phyloP scores from a whole-genome alignment of 2,888 invertebrate species.

The Diloba caeruleocephala region DNA sequence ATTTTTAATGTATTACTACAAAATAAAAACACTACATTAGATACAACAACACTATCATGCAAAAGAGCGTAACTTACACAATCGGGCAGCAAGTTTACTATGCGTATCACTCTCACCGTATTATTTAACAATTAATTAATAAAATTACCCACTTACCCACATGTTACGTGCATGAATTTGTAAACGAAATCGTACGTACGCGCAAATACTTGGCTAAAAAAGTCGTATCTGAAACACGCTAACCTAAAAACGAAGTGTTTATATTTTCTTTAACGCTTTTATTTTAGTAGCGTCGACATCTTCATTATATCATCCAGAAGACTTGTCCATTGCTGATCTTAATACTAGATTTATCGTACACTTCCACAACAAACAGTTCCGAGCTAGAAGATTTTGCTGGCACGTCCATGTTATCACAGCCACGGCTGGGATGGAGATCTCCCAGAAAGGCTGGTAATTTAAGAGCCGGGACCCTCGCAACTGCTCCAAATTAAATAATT shows the following conservation, averaged over 20 bases:
- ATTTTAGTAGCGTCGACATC: too few species aligned
- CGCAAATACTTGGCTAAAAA: constrained; percentile 15
- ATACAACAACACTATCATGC: constrained; percentile 4
- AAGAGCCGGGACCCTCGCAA: too few species aligned
- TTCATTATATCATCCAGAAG: too few species aligned
- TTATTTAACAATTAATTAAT: constrained; percentile 55
- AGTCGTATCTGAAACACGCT: constrained; percentile 8
- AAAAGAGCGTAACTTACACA: constrained; percentile 22
- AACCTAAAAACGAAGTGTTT: neutral
- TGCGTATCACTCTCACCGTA: constrained; percentile 43
- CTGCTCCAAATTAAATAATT: too few species aligned
- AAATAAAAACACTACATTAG: neutral
- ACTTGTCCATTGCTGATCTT: too few species aligned
- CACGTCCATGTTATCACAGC: too few species aligned
- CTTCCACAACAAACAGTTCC: too few species aligned
- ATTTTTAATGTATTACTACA: neutral
- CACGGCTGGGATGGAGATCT: too few species aligned
- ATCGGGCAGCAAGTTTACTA: constrained; percentile 29
- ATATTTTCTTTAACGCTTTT: too few species aligned
- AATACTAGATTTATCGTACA: too few species aligned
- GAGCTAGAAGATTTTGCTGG: too few species aligned
- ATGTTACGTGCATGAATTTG: constrained; percentile 39
- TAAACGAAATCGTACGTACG: constrained; percentile 22
- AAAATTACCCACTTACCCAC: constrained; percentile 45
- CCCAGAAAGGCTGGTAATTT: too few species aligned